Evolutionary conservation across 2,888 invertebrate genomes (phyloP).

Genomic region (Oxyteleia sp.): DNA sequence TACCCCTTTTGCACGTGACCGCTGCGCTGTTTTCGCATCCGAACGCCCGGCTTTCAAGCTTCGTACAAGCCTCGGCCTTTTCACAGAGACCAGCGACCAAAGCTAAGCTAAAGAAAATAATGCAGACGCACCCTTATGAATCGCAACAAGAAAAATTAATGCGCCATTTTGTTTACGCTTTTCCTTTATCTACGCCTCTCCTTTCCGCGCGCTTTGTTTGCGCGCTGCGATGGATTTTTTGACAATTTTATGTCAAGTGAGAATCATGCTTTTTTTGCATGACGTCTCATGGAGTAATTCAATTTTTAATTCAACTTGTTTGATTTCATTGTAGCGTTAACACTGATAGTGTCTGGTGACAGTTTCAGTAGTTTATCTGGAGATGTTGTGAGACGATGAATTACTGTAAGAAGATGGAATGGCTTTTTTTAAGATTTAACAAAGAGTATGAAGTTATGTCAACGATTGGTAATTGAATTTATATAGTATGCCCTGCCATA

Average conservation of each 20-base stretch:
- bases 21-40: constrained; percentile 52
- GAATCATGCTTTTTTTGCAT: too few species aligned
- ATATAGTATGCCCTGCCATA: too few species aligned
- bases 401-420: too few species aligned
- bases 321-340: too few species aligned
- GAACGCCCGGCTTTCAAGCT: constrained; percentile 43
- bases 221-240: constrained; percentile 31
- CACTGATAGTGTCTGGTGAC: too few species aligned
- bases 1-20: constrained; percentile 66
- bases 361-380: too few species aligned
- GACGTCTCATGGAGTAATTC: too few species aligned
- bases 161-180: constrained; percentile 58
- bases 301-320: too few species aligned
- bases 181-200: neutral
- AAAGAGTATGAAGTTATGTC: too few species aligned
- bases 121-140: constrained; percentile 49
- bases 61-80: constrained; percentile 45
- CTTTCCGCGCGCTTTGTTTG: constrained; percentile 14
- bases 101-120: constrained; percentile 40
- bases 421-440: too few species aligned
- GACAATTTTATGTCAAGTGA: constrained; percentile 44
- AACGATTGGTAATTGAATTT: too few species aligned
- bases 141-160: constrained; percentile 67
- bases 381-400: too few species aligned
- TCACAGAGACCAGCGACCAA: constrained; percentile 31